Base-by-base conservation (phyloP, 2,888 invertebrate genomes). In the Calliphora vomitoria region DNA sequence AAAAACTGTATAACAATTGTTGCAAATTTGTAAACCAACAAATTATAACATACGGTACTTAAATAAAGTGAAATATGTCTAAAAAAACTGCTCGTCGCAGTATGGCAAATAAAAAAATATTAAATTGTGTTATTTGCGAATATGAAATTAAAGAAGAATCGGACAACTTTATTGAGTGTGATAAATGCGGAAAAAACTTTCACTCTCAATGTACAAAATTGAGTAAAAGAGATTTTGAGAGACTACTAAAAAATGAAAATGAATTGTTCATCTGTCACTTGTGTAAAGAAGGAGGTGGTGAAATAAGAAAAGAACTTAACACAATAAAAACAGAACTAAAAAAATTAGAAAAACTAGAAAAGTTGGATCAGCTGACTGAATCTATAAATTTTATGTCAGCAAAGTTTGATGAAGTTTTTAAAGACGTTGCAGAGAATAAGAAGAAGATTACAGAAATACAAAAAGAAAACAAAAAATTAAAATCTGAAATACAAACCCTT, bases 381-480 rank as follows among this genome's bases (percentile, higher is more conserved):
- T 55, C n/a, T 4, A 64, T 76, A 3, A 62, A 62, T 5, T 75
- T 75, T 18, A 75, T 75, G 75, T 60, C 75, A 20, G 62, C 25
- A 3, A 62, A 75, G 15, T 76, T 76, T 38, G 76, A 76, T 50
- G 35, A 50, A 1, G 60, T 75, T 15, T 50, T 76, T 31, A 76
- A 64, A 20, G 76, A 47, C 8, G 76, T 76, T 2, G 38, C 25
- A 25, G 25, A 25, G 25, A 25, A 25, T 25, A 25, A 25, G 25
- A 25, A 25, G 25, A 25, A 25, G 25, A 25, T 25, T 25, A 25
- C 25, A 25, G 25, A 25, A 1, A 25, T 25, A 25, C 25, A 25
- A 25, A 25, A 25, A 25, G 25, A 25, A 25, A 25, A 25, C 25
- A 25, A 25, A 25, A 25, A 25, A 25, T 25, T 25, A 25, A 25